Percentiles rank a stretch among this genome's conserved stretches.
Evolutionary conservation across 2,888 invertebrate genomes (phyloP).

Genomic region (Zeuzera pyrina): DNA sequence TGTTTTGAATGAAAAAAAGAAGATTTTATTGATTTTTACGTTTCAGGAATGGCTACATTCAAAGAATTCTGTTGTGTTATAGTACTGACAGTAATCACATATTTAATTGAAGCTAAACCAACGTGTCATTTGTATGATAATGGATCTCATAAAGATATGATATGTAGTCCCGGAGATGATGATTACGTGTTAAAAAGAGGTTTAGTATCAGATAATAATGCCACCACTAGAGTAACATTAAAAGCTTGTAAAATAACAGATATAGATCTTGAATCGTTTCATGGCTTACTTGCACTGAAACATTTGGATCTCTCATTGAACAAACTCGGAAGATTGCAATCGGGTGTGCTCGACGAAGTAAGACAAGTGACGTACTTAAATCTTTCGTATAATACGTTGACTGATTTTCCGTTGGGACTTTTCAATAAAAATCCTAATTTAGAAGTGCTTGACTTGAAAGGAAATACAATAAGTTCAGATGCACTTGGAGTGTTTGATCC

Average conservation of each 20-base stretch:
- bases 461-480: slow-evolving; percentile 26
- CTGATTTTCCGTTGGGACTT: slow-evolving; percentile 31
- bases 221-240: slow-evolving; percentile 23
- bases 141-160: slow-evolving; percentile 17
- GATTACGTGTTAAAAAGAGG: slow-evolving; percentile 23
- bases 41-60: not conserved
- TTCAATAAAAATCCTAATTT: slow-evolving; percentile 36
- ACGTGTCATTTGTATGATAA: slow-evolving; percentile 15
- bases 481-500: slow-evolving; percentile 34
- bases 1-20: not conserved
- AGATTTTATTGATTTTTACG: not conserved
- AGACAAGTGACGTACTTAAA: slow-evolving; percentile 28
- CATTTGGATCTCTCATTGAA: slow-evolving; percentile 39
- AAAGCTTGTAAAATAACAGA: slow-evolving; percentile 24
- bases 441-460: slow-evolving; percentile 34
- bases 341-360: slow-evolving; percentile 35
- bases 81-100: not conserved
- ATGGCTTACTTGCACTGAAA: slow-evolving; percentile 26
- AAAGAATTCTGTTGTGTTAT: not conserved
- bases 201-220: slow-evolving; percentile 26
- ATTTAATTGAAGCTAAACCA: slow-evolving; percentile 10
- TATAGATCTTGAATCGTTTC: slow-evolving; percentile 32
- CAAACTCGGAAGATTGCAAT: slow-evolving; percentile 27
- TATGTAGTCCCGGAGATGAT: slow-evolving; percentile 19
- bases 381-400: slow-evolving; percentile 34